Conservation (phyloP, 2,797 vertebrate genomes). For the Craterocephalus amniculus region DNA sequence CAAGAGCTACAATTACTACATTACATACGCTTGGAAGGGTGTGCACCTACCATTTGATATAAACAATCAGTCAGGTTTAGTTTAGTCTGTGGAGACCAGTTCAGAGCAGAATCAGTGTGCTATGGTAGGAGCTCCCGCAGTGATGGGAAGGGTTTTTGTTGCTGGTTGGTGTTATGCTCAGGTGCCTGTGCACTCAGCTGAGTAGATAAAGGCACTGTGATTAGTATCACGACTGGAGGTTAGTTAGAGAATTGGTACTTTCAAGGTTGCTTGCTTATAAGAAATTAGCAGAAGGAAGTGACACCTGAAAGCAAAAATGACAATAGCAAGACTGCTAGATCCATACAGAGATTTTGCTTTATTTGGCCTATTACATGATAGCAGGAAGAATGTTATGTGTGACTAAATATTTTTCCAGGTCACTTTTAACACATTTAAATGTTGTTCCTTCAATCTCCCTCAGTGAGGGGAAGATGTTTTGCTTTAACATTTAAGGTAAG, state of each 20-base stretch:
- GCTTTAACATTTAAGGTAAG: background rate
- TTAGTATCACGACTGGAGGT: slow-evolving; percentile 27
- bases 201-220: slow-evolving; percentile 16
- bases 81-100: background rate
- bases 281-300: slow-evolving; percentile 6
- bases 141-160: background rate
- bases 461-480: background rate
- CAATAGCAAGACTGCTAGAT: background rate
- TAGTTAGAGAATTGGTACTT: slow-evolving; percentile 22
- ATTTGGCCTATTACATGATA: background rate
- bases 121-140: background rate
- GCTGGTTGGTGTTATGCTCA: slow-evolving; percentile 2
- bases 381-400: background rate
- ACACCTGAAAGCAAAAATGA: background rate
- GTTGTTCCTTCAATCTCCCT: background rate
- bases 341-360: background rate
- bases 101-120: slow-evolving; percentile 1
- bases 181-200: slow-evolving; percentile 28
- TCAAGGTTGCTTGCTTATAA: slow-evolving; percentile 34
- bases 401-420: background rate
- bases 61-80: background rate
- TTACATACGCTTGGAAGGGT: background rate
- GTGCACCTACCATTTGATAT: background rate
- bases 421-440: background rate
- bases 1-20: background rate